These are phyloP conservation scores for Cybosia mesomella DNA, from an alignment of 2,888 invertebrate genomes.

Conservation along the genomic window DNA sequence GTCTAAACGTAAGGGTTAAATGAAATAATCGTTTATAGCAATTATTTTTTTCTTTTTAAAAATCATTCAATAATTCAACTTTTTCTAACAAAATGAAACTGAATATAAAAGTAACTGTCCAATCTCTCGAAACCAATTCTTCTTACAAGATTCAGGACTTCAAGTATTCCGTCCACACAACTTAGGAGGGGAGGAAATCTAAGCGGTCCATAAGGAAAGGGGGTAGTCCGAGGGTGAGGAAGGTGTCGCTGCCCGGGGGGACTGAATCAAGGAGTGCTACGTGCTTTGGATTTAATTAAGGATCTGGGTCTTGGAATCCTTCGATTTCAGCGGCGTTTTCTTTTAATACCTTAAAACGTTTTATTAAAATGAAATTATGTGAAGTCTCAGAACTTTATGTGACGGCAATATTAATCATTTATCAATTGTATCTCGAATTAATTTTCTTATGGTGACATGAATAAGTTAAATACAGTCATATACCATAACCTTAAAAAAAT, in stretches of 20 bases:
- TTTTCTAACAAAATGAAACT: constrained; percentile 54
- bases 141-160: constrained; percentile 84
- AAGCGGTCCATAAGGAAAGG: constrained; percentile 85
- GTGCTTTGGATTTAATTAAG: constrained; percentile 86
- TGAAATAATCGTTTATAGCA: not conserved
- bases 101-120: constrained; percentile 73
- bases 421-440: not conserved
- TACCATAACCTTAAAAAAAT: too few species aligned
- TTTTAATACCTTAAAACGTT: constrained; percentile 72
- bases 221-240: constrained; percentile 59
- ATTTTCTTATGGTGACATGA: not conserved
- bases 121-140: constrained; percentile 84
- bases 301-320: constrained; percentile 80
- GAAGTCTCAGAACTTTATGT: constrained; percentile 40
- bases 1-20: not conserved
- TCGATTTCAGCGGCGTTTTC: constrained; percentile 84
- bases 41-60: not conserved
- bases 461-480: not conserved
- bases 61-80: not conserved
- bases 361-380: constrained; percentile 52
- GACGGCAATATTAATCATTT: constrained; percentile 32
- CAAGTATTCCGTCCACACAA: constrained; percentile 84
- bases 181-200: constrained; percentile 83
- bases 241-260: constrained; percentile 71
- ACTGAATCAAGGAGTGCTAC: constrained; percentile 86